Evolutionary conservation across 2,113 vertebrate species (phyloP).

Genomic region (Suncus etruscus): DNA sequence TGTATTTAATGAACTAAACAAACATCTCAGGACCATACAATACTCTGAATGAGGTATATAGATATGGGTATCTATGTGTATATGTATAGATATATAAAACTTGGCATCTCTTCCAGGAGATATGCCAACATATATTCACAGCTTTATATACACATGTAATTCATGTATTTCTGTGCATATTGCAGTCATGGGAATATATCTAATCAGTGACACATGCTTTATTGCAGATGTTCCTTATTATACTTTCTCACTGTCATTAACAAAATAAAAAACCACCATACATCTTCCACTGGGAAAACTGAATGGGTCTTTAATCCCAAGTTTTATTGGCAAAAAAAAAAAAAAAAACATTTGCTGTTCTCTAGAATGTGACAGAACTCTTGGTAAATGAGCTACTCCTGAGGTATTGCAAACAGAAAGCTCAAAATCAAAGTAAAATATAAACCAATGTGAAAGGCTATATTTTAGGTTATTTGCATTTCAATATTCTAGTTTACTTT

Average conservation of each 20-base stretch:
- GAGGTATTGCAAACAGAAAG: neutral
- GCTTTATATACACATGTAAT: constrained; percentile 84
- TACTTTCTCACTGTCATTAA: constrained; percentile 80
- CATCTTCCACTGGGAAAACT: constrained; percentile 76
- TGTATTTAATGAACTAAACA: constrained; percentile 68
- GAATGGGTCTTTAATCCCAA: constrained; percentile 75
- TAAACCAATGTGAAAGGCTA: constrained; percentile 58
- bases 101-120: constrained; percentile 81
- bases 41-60: constrained; percentile 67
- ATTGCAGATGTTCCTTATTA: constrained; percentile 81
- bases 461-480: constrained; percentile 39
- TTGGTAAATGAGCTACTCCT: constrained; percentile 57
- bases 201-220: constrained; percentile 79
- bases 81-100: constrained; percentile 78
- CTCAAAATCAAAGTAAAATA: constrained; percentile 53
- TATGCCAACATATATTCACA: constrained; percentile 82
- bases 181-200: constrained; percentile 80
- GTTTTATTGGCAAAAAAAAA: constrained; percentile 70
- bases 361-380: constrained; percentile 67
- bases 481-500: constrained; percentile 50
- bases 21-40: constrained; percentile 55
- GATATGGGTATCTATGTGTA: constrained; percentile 66
- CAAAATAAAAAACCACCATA: constrained; percentile 78
- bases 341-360: constrained; percentile 71
- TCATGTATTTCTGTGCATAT: constrained; percentile 75